These are phyloP conservation scores for Neopelma chrysocephalum DNA, from an alignment of 2,797 vertebrate genomes.

Conservation along the genomic window DNA sequence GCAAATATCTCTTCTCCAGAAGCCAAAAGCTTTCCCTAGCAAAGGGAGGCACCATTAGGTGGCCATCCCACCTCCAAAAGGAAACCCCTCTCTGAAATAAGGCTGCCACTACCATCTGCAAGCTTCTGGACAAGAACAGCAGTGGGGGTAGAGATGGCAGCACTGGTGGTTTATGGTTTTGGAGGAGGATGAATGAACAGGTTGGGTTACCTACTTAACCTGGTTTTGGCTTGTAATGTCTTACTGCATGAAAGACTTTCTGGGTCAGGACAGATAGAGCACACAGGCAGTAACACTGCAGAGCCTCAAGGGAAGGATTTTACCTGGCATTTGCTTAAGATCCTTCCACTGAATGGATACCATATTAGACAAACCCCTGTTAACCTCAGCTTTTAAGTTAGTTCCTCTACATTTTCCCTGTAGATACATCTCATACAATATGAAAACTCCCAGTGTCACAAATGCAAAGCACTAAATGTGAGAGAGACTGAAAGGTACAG, in stretches of 20 bases:
- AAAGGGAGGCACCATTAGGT: neutral
- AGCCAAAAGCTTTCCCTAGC: neutral
- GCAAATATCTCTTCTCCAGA: neutral
- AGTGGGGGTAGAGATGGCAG: neutral
- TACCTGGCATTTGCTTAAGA: neutral
- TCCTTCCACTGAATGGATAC: neutral
- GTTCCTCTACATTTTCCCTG: neutral
- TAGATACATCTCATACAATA: neutral
- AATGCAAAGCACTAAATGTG: neutral
- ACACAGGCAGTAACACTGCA: neutral
- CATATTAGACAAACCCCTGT: neutral
- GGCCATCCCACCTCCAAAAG: neutral
- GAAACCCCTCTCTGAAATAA: neutral
- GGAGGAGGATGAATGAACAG: neutral
- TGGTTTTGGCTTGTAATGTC: neutral
- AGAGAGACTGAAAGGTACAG: neutral
- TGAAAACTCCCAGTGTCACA: neutral
- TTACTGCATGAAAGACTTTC: conserved; percentile 31
- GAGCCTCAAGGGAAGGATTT: neutral
- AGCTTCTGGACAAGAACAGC: neutral
- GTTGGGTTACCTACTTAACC: conserved; percentile 2
- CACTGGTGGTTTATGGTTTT: neutral
- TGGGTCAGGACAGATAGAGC: neutral
- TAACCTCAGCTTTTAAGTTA: neutral
- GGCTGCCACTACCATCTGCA: neutral